Conservation (phyloP, 2,113 vertebrate species). For the Xenopus borealis region DNA sequence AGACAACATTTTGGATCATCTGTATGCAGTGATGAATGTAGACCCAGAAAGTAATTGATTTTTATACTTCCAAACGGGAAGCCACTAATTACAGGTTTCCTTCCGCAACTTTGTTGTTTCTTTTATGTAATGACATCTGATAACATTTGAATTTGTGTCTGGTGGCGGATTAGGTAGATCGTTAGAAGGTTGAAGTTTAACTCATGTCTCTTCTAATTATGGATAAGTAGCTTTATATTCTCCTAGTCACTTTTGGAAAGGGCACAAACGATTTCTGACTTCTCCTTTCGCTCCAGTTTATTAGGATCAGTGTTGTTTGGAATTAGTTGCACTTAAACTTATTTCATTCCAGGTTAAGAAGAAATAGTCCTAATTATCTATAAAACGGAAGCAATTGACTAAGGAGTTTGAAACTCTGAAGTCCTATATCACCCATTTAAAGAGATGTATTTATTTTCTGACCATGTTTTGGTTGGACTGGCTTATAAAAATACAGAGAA, state of each 20-base stretch:
- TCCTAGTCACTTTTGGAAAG: neutral
- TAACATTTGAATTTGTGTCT: neutral
- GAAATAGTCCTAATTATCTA: too few species aligned
- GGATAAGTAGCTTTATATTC: neutral
- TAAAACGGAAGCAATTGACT: too few species aligned
- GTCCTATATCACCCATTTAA: too few species aligned
- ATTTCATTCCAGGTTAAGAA: too few species aligned
- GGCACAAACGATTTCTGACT: too few species aligned
- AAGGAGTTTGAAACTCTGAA: too few species aligned
- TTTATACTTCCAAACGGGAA: neutral
- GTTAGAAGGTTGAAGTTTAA: neutral
- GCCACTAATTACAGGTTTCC: slow-evolving; percentile 7
- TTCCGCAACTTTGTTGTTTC: slow-evolving; percentile 8
- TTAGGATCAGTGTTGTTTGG: too few species aligned
- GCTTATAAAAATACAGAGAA: too few species aligned
- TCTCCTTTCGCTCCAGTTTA: too few species aligned
- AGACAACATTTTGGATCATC: neutral
- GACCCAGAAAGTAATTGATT: slow-evolving; percentile 1
- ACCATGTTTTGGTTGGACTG: too few species aligned
- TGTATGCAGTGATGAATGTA: neutral
- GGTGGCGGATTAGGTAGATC: neutral
- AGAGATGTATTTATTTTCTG: too few species aligned
- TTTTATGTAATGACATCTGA: slow-evolving; percentile 19
- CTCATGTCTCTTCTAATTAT: slow-evolving; percentile 1
- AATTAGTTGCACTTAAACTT: too few species aligned